Percentiles rank a stretch among this genome's conserved stretches.
Conservation (phyloP, 2,797 vertebrate genomes). For the Lycodopsis pacificus region DNA sequence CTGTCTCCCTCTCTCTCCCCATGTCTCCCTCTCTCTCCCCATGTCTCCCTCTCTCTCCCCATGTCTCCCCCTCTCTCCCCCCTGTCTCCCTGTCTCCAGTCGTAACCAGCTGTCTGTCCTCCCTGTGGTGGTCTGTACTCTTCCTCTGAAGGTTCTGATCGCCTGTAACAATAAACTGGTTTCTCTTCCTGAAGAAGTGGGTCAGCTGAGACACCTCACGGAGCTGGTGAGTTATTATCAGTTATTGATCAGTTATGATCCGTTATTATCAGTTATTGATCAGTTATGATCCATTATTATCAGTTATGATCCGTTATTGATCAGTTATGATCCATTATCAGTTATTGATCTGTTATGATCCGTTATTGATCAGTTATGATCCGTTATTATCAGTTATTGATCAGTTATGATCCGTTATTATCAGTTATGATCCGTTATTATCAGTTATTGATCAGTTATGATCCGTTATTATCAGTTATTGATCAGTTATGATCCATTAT, state of each 20-base stretch:
- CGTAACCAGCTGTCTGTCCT: slow-evolving; percentile 96
- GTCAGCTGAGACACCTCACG: slow-evolving; percentile 90
- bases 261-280: background rate
- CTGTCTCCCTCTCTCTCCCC: too few relatives aligned
- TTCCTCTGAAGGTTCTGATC: slow-evolving; percentile 96
- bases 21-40: background rate
- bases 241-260: background rate
- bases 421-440: background rate
- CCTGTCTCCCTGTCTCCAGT: slow-evolving; percentile 74
- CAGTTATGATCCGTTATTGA: too few relatives aligned
- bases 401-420: background rate
- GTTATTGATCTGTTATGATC: too few relatives aligned
- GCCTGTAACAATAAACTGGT: slow-evolving; percentile 97
- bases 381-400: too few relatives aligned
- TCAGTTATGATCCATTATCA: too few relatives aligned
- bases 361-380: too few relatives aligned
- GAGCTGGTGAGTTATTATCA: slow-evolving; percentile 86
- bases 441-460: background rate
- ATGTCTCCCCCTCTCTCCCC: background rate
- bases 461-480: too few relatives aligned
- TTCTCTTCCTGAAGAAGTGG: slow-evolving; percentile 95
- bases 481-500: too few relatives aligned
- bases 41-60: background rate
- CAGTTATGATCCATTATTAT: too few relatives aligned
- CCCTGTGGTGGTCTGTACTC: slow-evolving; percentile 90